phyloP scores from a whole-genome alignment of 2,888 invertebrate genomes.

The Protophormia terraenovae region DNA sequence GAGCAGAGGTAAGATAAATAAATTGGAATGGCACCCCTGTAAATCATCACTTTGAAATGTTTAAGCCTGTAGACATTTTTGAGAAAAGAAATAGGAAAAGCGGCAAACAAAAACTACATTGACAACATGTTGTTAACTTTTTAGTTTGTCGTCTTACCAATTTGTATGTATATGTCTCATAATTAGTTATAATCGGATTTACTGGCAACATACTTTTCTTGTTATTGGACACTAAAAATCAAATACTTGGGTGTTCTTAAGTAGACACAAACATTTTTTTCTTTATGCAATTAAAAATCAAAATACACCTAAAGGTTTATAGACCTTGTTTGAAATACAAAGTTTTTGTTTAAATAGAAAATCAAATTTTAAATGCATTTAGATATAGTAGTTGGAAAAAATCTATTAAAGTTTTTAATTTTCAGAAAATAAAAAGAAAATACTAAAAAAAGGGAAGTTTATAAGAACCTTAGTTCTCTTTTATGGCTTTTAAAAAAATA shows the following conservation, averaged over 20 bases:
- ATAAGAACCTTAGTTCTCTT: too few relatives aligned
- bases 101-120: too few relatives aligned
- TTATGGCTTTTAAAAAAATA: too few relatives aligned
- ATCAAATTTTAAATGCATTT: too few relatives aligned
- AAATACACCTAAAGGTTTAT: too few relatives aligned
- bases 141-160: background rate
- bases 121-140: background rate
- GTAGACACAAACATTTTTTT: background rate
- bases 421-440: too few relatives aligned
- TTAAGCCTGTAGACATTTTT: conserved; percentile 17
- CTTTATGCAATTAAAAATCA: too few relatives aligned
- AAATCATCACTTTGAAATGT: conserved; percentile 44
- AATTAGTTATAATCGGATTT: conserved; percentile 68
- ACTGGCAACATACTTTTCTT: conserved; percentile 25
- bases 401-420: too few relatives aligned
- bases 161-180: conserved; percentile 32
- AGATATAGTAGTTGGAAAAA: too few relatives aligned
- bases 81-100: background rate
- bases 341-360: too few relatives aligned
- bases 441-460: too few relatives aligned
- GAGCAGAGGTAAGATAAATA: background rate
- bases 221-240: conserved; percentile 42
- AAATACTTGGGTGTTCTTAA: conserved; percentile 22
- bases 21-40: background rate
- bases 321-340: too few relatives aligned